phyloP scores from a whole-genome alignment of 2,888 invertebrate genomes.

The Ctena decussata region DNA sequence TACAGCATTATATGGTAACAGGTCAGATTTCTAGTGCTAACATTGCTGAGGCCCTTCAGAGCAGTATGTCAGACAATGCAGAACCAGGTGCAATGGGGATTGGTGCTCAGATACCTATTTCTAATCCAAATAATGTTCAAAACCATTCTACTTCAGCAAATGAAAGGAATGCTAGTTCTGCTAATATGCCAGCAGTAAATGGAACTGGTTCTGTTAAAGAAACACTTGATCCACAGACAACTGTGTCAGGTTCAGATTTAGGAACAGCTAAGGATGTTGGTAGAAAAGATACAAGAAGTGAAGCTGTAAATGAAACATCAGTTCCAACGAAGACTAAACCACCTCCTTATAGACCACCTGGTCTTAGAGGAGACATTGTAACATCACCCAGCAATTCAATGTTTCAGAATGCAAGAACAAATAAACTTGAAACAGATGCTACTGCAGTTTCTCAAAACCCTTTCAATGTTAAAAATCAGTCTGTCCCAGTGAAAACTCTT shows the following conservation, averaged over 20 bases:
- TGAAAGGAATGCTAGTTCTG: not conserved
- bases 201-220: too few relatives aligned
- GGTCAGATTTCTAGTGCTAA: conserved; percentile 1
- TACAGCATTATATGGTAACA: conserved; percentile 62
- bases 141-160: not conserved
- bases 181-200: too few relatives aligned
- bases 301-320: not conserved
- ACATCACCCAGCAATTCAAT: not conserved
- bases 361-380: not conserved
- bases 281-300: too few relatives aligned
- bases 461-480: not conserved
- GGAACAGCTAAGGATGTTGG: not conserved
- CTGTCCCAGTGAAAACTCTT: not conserved
- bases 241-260: not conserved
- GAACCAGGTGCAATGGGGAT: not conserved
- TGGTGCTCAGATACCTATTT: not conserved
- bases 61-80: not conserved
- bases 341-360: not conserved
- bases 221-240: too few relatives aligned
- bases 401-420: not conserved
- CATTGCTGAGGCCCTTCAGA: not conserved
- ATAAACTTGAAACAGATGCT: too few relatives aligned
- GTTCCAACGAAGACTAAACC: not conserved
- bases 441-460: not conserved
- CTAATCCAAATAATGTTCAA: not conserved